These are phyloP conservation scores for Allobates femoralis DNA, from an alignment of 2,797 vertebrate genomes.

Conservation along the genomic window DNA sequence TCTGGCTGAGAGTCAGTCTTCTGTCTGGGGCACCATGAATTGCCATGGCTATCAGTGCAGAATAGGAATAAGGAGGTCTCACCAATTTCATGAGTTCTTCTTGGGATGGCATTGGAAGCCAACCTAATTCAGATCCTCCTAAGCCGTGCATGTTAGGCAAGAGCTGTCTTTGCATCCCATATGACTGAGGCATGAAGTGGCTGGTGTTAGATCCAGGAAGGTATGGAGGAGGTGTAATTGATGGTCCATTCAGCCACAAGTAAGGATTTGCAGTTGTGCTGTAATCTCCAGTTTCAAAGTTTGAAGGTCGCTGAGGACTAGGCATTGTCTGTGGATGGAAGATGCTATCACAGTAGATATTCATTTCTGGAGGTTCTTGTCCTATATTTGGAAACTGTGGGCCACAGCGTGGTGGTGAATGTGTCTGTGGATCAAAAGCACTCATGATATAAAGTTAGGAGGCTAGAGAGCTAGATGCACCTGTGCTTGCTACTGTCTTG, in stretches of 20 bases:
- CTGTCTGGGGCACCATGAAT: slow-evolving; percentile 87
- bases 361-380: slow-evolving; percentile 87
- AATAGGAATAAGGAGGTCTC: slow-evolving; percentile 94
- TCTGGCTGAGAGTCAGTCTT: slow-evolving; percentile 92
- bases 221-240: slow-evolving; percentile 75
- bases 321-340: slow-evolving; percentile 88
- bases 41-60: slow-evolving; percentile 95
- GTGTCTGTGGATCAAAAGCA: slow-evolving; percentile 82
- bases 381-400: slow-evolving; percentile 88
- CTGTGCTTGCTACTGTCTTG: slow-evolving; percentile 66
- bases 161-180: slow-evolving; percentile 87
- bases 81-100: slow-evolving; percentile 88
- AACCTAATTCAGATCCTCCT: slow-evolving; percentile 85
- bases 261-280: slow-evolving; percentile 88
- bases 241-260: slow-evolving; percentile 80
- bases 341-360: slow-evolving; percentile 92
- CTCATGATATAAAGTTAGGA: slow-evolving; percentile 78
- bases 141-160: slow-evolving; percentile 81
- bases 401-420: slow-evolving; percentile 91
- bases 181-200: slow-evolving; percentile 91
- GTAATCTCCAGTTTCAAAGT: slow-evolving; percentile 90
- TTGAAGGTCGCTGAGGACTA: slow-evolving; percentile 89
- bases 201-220: slow-evolving; percentile 78
- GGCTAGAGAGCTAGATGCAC: slow-evolving; percentile 64
- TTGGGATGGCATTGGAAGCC: slow-evolving; percentile 91